These are phyloP conservation scores for Alviniconcha strummeri DNA, from an alignment of 2,888 invertebrate genomes.

Conservation along the genomic window DNA sequence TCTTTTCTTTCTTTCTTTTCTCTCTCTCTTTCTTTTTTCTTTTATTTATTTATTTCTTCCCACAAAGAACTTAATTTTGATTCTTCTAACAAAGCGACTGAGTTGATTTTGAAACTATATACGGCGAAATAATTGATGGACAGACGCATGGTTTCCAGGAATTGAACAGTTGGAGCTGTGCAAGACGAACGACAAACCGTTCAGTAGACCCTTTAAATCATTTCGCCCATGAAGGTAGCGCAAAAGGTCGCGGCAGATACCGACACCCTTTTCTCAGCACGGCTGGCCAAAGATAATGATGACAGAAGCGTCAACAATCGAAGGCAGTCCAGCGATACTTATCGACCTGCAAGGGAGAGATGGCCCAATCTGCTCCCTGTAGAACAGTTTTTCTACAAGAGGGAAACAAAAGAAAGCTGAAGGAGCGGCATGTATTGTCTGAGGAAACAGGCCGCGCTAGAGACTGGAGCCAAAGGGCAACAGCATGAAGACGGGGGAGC, in stretches of 20 bases:
- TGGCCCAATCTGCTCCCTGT: background rate
- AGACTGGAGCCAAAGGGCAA: background rate
- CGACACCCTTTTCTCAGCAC: background rate
- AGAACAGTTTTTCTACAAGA: background rate
- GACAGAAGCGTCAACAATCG: constrained; percentile 4
- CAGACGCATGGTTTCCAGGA: too few species aligned
- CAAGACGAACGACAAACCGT: too few species aligned
- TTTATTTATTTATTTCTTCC: too few species aligned
- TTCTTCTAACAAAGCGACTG: too few species aligned
- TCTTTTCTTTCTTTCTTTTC: too few species aligned
- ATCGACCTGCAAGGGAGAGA: background rate
- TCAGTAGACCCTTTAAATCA: too few species aligned
- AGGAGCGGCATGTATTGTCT: constrained; percentile 6
- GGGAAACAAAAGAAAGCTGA: background rate
- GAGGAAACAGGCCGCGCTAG: constrained; percentile 5
- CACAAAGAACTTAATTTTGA: too few species aligned
- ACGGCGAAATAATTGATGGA: too few species aligned
- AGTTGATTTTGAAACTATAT: too few species aligned
- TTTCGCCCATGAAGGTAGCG: too few species aligned
- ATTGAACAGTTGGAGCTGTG: too few species aligned
- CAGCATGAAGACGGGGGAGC: background rate
- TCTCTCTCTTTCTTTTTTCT: too few species aligned
- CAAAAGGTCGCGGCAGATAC: background rate
- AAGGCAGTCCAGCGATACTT: constrained; percentile 3
- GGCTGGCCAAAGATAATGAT: constrained; percentile 17